Evolutionary conservation across 2,797 vertebrate genomes (phyloP).

Genomic region (Cirrhinus molitorella): DNA sequence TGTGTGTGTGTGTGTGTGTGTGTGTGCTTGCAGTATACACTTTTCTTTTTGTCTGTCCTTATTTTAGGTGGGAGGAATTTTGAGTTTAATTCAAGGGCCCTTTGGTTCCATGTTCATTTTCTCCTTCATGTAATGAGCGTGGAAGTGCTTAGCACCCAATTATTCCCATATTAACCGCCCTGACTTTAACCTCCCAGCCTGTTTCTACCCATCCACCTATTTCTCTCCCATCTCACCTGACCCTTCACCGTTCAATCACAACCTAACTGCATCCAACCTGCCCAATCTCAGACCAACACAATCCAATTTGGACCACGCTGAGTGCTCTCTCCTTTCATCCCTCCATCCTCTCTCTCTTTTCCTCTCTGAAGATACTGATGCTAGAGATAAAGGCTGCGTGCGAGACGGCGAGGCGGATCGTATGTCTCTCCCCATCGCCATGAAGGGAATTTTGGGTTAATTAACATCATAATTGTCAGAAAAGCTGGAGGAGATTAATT

Average conservation of each 20-base stretch:
- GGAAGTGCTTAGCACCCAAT: conserved; percentile 41
- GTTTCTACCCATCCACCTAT: conserved; percentile 18
- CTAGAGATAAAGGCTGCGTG: conserved; percentile 45
- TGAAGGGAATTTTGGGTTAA: conserved; percentile 78
- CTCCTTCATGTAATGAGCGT: conserved; percentile 4
- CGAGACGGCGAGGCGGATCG: conserved; percentile 52
- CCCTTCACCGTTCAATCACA: conserved; percentile 24
- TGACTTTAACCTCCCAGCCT: conserved; percentile 29
- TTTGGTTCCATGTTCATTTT: conserved; percentile 36
- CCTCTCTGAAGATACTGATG: conserved; percentile 42
- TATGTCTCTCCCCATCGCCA: conserved; percentile 53
- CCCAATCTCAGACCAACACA: conserved; percentile 50
- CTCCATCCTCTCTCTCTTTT: conserved; percentile 31
- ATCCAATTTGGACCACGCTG: conserved; percentile 44
- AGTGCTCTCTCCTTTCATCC: conserved; percentile 10
- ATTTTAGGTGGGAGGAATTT: conserved; percentile 10
- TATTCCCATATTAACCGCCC: conserved; percentile 40
- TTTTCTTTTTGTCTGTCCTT: conserved; percentile 19
- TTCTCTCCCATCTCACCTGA: conserved; percentile 40
- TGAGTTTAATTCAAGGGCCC: conserved; percentile 24
- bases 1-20: too few species aligned
- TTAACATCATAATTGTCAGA: conserved; percentile 78
- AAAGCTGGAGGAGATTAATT: conserved; percentile 77
- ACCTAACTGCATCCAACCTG: conserved; percentile 30
- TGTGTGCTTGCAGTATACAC: conserved; percentile 6